These are phyloP conservation scores for Norana najaformis DNA, from an alignment of 2,888 invertebrate genomes.

Conservation along the genomic window DNA sequence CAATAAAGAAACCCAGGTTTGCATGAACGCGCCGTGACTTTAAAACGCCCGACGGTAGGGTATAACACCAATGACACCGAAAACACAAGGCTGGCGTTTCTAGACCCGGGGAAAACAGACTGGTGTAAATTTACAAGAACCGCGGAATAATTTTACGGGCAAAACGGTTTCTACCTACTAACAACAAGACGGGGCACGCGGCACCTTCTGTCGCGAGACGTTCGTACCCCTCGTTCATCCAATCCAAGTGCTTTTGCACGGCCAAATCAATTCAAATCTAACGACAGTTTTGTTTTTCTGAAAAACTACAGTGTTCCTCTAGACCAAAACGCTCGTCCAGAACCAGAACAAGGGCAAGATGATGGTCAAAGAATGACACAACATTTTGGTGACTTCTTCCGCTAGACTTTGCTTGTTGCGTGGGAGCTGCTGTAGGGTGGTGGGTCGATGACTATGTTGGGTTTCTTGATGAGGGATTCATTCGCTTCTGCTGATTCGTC, in stretches of 20 bases:
- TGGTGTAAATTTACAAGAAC: neutral
- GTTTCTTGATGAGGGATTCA: slow-evolving; percentile 23
- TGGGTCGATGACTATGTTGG: slow-evolving; percentile 41
- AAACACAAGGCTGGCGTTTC: neutral
- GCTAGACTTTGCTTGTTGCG: neutral
- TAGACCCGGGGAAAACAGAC: neutral
- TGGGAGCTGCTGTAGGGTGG: slow-evolving; percentile 30
- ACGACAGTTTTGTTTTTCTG: too few species aligned
- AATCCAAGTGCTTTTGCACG: neutral
- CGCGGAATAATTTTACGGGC: slow-evolving; percentile 4
- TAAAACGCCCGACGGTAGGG: neutral
- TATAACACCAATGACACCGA: neutral
- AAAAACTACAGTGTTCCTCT: neutral
- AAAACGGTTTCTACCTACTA: neutral
- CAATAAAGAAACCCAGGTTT: neutral
- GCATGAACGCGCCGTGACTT: too few species aligned
- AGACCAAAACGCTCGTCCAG: neutral
- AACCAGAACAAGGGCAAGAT: neutral
- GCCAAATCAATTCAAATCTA: neutral
- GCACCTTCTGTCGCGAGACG: neutral
- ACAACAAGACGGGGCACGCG: neutral
- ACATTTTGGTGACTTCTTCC: neutral
- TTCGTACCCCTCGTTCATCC: neutral
- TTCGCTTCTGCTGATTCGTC: slow-evolving; percentile 37
- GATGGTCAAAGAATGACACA: neutral